These are phyloP conservation scores for Lutraria lutraria DNA, from an alignment of 2,888 invertebrate genomes.

Conservation along the genomic window DNA sequence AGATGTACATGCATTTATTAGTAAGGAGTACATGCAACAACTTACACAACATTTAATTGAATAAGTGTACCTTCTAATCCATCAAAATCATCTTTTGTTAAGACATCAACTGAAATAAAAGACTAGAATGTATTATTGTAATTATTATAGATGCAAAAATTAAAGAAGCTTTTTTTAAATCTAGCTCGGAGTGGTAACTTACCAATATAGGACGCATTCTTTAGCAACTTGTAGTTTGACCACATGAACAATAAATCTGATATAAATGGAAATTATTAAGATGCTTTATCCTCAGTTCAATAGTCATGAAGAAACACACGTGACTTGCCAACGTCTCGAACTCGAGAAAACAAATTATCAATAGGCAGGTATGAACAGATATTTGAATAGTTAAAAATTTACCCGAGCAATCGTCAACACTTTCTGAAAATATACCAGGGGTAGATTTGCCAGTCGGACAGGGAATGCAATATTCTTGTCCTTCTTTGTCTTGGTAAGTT, in stretches of 20 bases:
- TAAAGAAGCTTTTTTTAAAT: not conserved
- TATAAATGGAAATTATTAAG: not conserved
- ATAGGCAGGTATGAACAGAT: no score
- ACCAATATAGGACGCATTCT: not conserved
- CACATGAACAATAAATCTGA: not conserved
- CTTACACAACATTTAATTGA: no score
- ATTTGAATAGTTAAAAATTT: no score
- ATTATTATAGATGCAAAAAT: not conserved
- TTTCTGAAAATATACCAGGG: not conserved
- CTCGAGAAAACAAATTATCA: no score
- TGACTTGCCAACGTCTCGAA: no score
- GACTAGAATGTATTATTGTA: not conserved
- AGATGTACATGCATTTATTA: not conserved
- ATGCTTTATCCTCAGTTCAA: no score
- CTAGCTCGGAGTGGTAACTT: not conserved
- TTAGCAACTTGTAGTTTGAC: not conserved
- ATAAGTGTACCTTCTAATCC: not conserved
- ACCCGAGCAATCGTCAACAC: constrained; percentile 1
- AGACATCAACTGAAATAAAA: not conserved
- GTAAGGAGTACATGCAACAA: not conserved
- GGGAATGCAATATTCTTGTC: not conserved
- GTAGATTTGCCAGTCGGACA: not conserved
- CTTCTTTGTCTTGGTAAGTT: constrained; percentile 24
- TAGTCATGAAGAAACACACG: no score
- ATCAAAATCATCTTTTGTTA: not conserved